Conservation (phyloP, 2,888 invertebrate genomes). For the Mystacides longicornis region DNA sequence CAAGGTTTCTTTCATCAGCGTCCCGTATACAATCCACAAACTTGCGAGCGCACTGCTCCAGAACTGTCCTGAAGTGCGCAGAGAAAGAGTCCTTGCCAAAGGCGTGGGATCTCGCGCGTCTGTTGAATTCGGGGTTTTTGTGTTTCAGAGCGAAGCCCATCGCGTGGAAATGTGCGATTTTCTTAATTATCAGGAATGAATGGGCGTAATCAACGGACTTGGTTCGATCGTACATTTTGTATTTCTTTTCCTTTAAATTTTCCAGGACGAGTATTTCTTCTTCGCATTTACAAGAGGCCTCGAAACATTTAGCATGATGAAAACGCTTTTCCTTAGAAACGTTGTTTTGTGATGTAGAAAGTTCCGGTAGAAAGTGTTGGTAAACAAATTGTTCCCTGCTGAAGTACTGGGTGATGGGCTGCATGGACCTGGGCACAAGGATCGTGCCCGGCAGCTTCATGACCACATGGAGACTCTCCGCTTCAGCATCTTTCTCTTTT, state of each 20-base stretch:
- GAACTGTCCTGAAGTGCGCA: background rate
- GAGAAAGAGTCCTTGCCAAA: background rate
- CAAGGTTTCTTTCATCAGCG: background rate
- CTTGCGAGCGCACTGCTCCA: background rate
- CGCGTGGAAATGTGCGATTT: conserved; percentile 9
- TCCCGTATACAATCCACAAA: background rate
- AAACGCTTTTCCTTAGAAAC: background rate
- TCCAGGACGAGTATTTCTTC: background rate
- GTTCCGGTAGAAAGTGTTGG: background rate
- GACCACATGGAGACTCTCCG: background rate
- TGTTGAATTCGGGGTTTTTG: background rate
- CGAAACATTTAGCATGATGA: background rate
- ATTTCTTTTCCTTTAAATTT: background rate
- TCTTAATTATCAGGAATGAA: conserved; percentile 5
- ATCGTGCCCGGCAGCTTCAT: background rate
- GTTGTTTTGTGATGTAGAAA: background rate
- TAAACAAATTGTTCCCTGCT: background rate
- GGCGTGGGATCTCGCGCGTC: background rate
- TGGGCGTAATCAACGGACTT: conserved; percentile 3
- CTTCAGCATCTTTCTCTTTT: background rate
- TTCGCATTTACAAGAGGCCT: background rate
- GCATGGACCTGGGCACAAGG: background rate
- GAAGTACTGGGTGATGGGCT: background rate
- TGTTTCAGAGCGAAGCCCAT: conserved; percentile 10
- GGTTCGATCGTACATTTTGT: background rate